phyloP scores from a whole-genome alignment of 2,113 vertebrate species.

The Plecotus auritus region DNA sequence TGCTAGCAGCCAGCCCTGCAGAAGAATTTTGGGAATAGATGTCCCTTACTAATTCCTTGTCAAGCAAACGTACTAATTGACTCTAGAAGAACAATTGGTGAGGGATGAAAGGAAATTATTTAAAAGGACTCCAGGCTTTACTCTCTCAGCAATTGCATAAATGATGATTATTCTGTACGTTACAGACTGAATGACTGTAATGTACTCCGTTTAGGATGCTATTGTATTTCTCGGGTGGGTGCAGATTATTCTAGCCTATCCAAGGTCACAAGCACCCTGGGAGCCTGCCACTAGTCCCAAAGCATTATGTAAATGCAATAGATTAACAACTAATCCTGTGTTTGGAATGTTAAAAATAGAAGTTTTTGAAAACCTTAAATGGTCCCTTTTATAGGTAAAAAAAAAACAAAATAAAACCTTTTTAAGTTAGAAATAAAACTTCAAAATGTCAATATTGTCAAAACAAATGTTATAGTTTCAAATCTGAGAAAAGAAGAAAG shows the following conservation, averaged over 20 bases:
- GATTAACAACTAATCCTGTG: slow-evolving; percentile 18
- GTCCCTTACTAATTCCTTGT: slow-evolving; percentile 29
- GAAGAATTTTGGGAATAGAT: not conserved
- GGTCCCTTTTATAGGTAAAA: not conserved
- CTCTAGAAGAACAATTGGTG: slow-evolving; percentile 39
- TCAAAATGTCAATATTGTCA: slow-evolving; percentile 9
- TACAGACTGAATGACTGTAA: slow-evolving; percentile 5
- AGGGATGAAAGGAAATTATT: slow-evolving; percentile 47
- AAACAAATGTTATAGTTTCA: slow-evolving; percentile 27
- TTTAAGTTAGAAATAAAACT: slow-evolving; percentile 3
- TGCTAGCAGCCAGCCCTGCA: not conserved
- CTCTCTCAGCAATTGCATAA: slow-evolving; percentile 7
- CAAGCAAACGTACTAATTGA: slow-evolving; percentile 48
- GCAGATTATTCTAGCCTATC: slow-evolving; percentile 9
- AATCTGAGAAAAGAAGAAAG: not conserved
- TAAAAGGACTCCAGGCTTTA: slow-evolving; percentile 40
- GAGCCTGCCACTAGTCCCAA: not conserved
- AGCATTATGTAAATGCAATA: slow-evolving; percentile 16
- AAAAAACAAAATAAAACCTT: not conserved
- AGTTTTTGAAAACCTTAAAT: slow-evolving; percentile 19
- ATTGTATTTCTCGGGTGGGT: slow-evolving; percentile 26
- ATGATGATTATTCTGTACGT: slow-evolving; percentile 22
- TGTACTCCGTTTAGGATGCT: not conserved
- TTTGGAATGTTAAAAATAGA: slow-evolving; percentile 19
- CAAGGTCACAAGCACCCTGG: not conserved